Evolutionary conservation across 2,113 vertebrate species (phyloP).

Genomic region (Catharus fuscescens): DNA sequence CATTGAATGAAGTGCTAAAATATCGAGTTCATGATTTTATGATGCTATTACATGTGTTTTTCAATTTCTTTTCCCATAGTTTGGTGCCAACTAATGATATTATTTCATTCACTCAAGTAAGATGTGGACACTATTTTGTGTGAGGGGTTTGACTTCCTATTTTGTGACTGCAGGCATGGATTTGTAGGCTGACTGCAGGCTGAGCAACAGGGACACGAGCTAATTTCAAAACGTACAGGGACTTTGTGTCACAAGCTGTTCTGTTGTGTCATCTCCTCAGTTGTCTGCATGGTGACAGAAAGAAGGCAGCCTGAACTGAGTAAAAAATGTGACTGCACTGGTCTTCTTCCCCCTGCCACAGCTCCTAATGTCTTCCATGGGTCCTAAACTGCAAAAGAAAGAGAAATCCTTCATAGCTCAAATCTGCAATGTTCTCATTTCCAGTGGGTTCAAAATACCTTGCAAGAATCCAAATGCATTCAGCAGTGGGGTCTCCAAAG

Average conservation of each 20-base stretch:
- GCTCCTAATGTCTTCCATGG: background rate
- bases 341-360: background rate
- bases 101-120: background rate
- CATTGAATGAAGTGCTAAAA: background rate
- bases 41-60: background rate
- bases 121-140: background rate
- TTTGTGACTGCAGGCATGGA: background rate
- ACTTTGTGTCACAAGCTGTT: background rate
- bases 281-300: background rate
- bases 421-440: background rate
- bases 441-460: background rate
- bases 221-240: background rate
- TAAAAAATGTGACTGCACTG: background rate
- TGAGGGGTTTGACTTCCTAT: background rate
- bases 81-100: slow-evolving; percentile 9
- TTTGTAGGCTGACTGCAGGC: background rate
- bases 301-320: background rate
- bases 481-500: background rate
- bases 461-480: background rate
- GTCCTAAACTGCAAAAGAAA: background rate
- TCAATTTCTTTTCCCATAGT: background rate
- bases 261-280: background rate
- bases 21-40: background rate
- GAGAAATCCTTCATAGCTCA: background rate
- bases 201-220: background rate